Evolutionary conservation across 2,797 vertebrate species (phyloP).

Genomic region (Sciurus vulgaris): DNA sequence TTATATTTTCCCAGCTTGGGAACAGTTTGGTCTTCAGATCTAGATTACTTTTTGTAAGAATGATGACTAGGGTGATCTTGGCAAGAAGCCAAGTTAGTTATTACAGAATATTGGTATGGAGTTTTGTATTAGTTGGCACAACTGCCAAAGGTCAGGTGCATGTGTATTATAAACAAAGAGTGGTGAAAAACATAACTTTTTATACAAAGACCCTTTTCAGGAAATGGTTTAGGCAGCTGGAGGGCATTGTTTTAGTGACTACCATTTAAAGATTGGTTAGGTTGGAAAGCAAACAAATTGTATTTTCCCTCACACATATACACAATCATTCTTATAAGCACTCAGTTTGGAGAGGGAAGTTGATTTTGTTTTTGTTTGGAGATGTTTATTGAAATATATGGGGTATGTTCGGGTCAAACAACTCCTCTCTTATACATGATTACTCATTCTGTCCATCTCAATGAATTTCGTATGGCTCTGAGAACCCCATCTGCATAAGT

Average conservation of each 20-base stretch:
- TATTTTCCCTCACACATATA: neutral
- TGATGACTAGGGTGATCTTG: neutral
- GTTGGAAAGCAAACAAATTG: neutral
- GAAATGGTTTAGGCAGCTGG: neutral
- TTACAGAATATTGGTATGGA: neutral
- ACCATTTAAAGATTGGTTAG: neutral
- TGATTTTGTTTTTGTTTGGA: neutral
- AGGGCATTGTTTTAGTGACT: conserved; percentile 17
- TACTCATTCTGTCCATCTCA: neutral
- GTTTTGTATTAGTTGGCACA: conserved; percentile 1
- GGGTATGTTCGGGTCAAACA: neutral
- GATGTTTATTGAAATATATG: neutral
- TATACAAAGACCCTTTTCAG: neutral
- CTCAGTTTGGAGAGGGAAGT: neutral
- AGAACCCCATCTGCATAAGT: neutral
- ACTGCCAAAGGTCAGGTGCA: neutral
- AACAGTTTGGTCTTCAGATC: neutral
- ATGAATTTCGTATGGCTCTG: neutral
- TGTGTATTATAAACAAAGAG: neutral
- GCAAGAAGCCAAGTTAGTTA: neutral
- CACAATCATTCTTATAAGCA: neutral
- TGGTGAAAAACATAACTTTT: neutral
- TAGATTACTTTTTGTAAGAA: conserved; percentile 47
- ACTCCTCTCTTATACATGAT: neutral
- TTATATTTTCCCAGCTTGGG: neutral